A percentile compares a stretch with the other conserved stretches of the same genome.
phyloP scores from a whole-genome alignment of 2,888 invertebrate species.

The Cephus nigrinus region DNA sequence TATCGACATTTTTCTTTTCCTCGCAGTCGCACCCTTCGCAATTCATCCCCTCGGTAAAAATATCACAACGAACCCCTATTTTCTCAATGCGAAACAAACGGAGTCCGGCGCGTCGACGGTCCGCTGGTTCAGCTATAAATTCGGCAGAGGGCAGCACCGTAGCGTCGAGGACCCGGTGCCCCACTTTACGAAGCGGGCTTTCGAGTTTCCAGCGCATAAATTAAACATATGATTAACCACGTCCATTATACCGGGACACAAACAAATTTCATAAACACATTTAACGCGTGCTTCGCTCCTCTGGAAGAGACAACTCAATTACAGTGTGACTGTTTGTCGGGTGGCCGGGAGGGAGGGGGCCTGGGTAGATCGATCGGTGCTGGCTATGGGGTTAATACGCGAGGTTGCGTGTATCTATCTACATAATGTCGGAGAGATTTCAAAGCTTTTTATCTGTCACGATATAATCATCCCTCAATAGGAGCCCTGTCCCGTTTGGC shows the following conservation, averaged over 20 bases:
- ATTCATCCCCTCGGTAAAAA: not conserved
- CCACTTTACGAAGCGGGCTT: not conserved
- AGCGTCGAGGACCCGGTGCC: not conserved
- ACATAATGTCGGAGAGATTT: not conserved
- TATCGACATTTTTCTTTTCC: not conserved
- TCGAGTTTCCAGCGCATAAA: slow-evolving; percentile 33
- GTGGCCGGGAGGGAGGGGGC: not conserved
- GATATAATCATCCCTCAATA: slow-evolving; percentile 7
- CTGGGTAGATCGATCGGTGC: not conserved
- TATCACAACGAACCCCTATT: slow-evolving; percentile 17
- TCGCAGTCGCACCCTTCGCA: too few species aligned
- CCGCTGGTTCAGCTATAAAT: slow-evolving; percentile 50
- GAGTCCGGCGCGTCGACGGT: slow-evolving; percentile 42
- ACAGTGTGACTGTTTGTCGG: slow-evolving; percentile 6
- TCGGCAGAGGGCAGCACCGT: slow-evolving; percentile 12
- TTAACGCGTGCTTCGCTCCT: slow-evolving; percentile 10
- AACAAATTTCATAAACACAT: slow-evolving; percentile 34
- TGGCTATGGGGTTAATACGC: not conserved
- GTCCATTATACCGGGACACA: slow-evolving; percentile 24
- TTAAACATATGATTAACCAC: slow-evolving; percentile 51
- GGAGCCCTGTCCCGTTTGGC: not conserved
- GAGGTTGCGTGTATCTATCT: not conserved
- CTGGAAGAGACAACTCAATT: slow-evolving; percentile 32
- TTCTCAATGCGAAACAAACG: slow-evolving; percentile 38
- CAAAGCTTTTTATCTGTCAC: slow-evolving; percentile 8